Base-by-base conservation (phyloP, 2,888 invertebrate genomes). In the Parochlus steinenii region DNA sequence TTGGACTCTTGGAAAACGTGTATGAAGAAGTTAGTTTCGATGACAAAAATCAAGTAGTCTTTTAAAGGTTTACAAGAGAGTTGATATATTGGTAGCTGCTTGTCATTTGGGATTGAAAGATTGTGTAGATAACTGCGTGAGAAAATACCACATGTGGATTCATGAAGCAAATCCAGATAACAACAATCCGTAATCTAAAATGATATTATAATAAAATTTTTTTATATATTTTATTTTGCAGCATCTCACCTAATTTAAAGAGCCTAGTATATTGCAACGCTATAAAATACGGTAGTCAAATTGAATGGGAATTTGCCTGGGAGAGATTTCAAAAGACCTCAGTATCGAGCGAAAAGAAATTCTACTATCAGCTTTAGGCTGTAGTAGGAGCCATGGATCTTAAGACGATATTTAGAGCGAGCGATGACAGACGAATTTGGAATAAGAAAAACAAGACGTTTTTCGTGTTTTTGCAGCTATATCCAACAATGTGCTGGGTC, bases 301-400 rank as follows among this genome's bases (percentile, higher is more conserved):
- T 67, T 1, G 87, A 89, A 51, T 93, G 92, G 92, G 71, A 81
- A 42, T 92, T 90, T 53, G 77, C 80, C 1, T 87, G 85, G 73
- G 65, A 79, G 30, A 65, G 79, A 19, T 90, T 82, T 52, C 53
- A 69, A 23, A 69, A 67, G 4, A 72, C 82, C 3, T 76, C 76
- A 42, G 75, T 83, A 0, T 83, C 83, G 0, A 75, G 80, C 0
- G 90, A 92, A 53, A 73, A 83, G 78, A 78, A 43, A 62, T 77
- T 6, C 58, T 92, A 6, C 62, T 90, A 10, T 67, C 66, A 5
- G 77, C 83, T 0, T 60, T 93, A 10, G 82, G 85, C 0, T 92
- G 92, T 48, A 76, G 82, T 0, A 63, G 38, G 77, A 87, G 44
- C 74, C 78, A 0, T 89, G 89, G 74, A 63, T 92, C 26, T 58